Base-by-base conservation (phyloP, 2,113 vertebrate species). In the Lethenteron reissneri region DNA sequence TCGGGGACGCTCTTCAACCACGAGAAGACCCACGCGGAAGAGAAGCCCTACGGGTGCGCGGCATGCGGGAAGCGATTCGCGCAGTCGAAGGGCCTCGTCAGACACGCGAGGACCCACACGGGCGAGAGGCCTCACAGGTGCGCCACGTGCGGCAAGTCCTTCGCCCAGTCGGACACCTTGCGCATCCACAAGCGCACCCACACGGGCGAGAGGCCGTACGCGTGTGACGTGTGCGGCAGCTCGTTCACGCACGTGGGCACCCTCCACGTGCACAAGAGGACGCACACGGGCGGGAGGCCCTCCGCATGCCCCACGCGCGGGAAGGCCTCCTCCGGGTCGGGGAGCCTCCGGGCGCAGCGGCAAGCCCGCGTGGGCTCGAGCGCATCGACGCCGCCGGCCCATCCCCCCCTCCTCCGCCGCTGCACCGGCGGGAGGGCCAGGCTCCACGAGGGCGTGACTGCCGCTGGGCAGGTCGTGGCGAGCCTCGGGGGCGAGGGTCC, bases 141-240 rank as follows among this genome's bases (percentile, higher is more conserved):
- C 64, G 2, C 64, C 64, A 68, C 21, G n/a, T 68, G 64, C 21
- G 64, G 64, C n/a, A 68, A 68, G 64, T n/a, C n/a, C n/a, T 68
- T 68, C 11, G 25, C n/a, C n/a, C 21, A 25, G 64, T 68, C 64
- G 25, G 25, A n/a, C 21, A 41, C 41, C 41, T 7, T 68, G 9
- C 9, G 64, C n/a, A n/a, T 17, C n/a, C 64, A 68, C 64, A 68
- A 17, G 64, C n/a, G 64, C n/a, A 25, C 25, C 25, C 64, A 68
- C 64, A 17, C 64, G n/a, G 64, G 64, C 64, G 64, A 68, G 64
- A n/a, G 64, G n/a, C 64, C 64, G n/a, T 68, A 68, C 11, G 25
- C 9, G 64, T 68, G 64, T 2, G n/a, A n/a, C 1, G 76, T 75
- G 56, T 78, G 77, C 71, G 78, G 76, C 13, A 80, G 78, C 70